A percentile compares a stretch with the other conserved stretches of the same genome.
Evolutionary conservation across 1,140 invertebrate species (phyloP).

Genomic region (Asobara japonica): DNA sequence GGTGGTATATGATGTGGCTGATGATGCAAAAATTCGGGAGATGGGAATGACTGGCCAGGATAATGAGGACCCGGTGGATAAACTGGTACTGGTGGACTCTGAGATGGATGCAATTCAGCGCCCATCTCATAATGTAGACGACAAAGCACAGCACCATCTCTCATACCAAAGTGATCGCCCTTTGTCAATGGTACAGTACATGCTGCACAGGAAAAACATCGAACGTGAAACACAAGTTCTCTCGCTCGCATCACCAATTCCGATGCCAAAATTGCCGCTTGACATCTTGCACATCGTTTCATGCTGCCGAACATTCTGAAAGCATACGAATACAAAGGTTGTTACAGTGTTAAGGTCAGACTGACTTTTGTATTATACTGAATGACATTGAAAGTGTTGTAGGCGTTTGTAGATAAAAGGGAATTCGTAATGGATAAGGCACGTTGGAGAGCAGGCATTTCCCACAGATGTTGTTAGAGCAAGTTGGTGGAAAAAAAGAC

Average conservation of each 20-base stretch:
- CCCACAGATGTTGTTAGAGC: conserved; percentile 32
- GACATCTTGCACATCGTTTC: conserved; percentile 88
- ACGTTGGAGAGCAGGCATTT: conserved; percentile 37
- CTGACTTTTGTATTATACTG: conserved; percentile 6
- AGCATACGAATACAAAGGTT: conserved; percentile 2
- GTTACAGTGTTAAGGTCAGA: not conserved
- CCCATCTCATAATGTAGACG: conserved; percentile 84
- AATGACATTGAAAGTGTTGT: conserved; percentile 1
- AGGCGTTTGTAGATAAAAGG: not conserved
- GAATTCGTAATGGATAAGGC: conserved; percentile 29
- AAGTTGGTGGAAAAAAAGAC: not conserved
- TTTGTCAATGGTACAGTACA: conserved; percentile 86
- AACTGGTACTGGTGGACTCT: conserved; percentile 68
- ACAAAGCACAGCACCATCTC: conserved; percentile 84
- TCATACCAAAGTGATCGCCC: conserved; percentile 94
- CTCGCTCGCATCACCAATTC: conserved; percentile 95
- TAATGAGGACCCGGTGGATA: conserved; percentile 69
- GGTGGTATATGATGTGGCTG: conserved; percentile 57
- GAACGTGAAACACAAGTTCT: conserved; percentile 93
- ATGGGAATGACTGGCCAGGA: conserved; percentile 65
- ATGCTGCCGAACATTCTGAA: conserved; percentile 81
- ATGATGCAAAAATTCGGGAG: conserved; percentile 67
- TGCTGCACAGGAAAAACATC: conserved; percentile 94
- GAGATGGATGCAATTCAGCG: conserved; percentile 72
- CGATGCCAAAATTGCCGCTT: conserved; percentile 88